Evolutionary conservation across 2,113 vertebrate genomes (phyloP).

Genomic region (Syngnathus typhle): DNA sequence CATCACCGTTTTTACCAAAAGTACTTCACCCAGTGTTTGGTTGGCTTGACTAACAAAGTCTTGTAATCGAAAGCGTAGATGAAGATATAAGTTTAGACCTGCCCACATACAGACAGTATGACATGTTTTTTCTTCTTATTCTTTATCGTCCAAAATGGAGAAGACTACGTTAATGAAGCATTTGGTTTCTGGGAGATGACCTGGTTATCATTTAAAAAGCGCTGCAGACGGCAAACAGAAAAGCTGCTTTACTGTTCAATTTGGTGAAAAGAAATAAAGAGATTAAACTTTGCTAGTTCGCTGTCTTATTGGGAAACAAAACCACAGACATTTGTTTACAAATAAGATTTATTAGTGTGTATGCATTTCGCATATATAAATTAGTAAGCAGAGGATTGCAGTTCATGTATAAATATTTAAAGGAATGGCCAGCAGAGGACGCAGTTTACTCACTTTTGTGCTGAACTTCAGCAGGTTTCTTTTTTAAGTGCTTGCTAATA

Average conservation of each 20-base stretch:
- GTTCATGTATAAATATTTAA: neutral
- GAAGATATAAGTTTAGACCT: conserved; percentile 20
- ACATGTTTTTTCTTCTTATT: conserved; percentile 9
- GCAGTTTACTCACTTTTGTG: conserved; percentile 22
- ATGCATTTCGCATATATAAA: conserved; percentile 48
- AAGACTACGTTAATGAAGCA: conserved; percentile 21
- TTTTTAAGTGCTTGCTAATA: conserved; percentile 44
- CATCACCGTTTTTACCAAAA: conserved; percentile 26
- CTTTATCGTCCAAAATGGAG: neutral
- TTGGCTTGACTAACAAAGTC: conserved; percentile 28
- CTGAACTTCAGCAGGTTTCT: conserved; percentile 60
- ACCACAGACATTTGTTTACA: conserved; percentile 20
- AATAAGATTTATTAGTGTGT: conserved; percentile 49
- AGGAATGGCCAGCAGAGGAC: conserved; percentile 47
- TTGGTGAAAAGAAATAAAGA: conserved; percentile 56
- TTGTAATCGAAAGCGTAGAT: conserved; percentile 39
- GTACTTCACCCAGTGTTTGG: conserved; percentile 17
- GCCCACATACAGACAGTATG: conserved; percentile 23
- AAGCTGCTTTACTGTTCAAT: conserved; percentile 57
- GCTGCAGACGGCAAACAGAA: conserved; percentile 18
- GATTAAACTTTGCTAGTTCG: conserved; percentile 27
- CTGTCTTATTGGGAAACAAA: conserved; percentile 17
- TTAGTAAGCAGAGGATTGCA: conserved; percentile 33
- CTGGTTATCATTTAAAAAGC: conserved; percentile 59
- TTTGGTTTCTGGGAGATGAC: conserved; percentile 16